Conservation (phyloP, 2,888 invertebrate species). For the Heliconius hortense region DNA sequence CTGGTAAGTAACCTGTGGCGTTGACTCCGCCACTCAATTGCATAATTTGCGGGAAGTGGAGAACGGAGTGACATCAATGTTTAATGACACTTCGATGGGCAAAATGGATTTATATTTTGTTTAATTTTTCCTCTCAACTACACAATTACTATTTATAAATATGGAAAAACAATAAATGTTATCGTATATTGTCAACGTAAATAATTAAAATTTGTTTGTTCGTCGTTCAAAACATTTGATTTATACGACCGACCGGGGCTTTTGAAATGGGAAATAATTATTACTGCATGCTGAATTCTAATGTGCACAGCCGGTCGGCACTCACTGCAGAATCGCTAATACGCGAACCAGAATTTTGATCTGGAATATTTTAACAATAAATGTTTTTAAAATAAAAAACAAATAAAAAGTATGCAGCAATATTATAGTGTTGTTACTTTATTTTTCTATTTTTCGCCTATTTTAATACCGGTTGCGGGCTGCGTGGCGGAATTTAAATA, state of each 20-base stretch:
- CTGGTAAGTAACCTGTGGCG: too few relatives aligned
- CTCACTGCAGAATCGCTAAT: conserved; percentile 6
- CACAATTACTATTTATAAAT: background rate
- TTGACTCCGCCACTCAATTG: too few relatives aligned
- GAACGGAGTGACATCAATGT: too few relatives aligned
- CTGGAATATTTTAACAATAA: background rate
- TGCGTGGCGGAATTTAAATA: background rate
- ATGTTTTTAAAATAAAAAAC: background rate
- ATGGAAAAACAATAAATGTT: background rate
- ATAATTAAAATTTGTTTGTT: conserved; percentile 13
- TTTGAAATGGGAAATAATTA: conserved; percentile 22
- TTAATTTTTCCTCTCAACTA: too few relatives aligned
- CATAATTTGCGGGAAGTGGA: too few relatives aligned
- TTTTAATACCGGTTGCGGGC: background rate
- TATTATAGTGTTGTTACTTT: background rate
- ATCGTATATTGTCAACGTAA: background rate
- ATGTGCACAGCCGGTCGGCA: conserved; percentile 21
- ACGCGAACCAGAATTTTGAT: background rate
- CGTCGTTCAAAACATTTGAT: conserved; percentile 11
- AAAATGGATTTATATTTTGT: too few relatives aligned
- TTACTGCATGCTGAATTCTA: conserved; percentile 21
- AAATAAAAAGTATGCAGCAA: background rate
- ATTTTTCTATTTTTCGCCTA: background rate
- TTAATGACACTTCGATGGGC: too few relatives aligned
- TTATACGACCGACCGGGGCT: conserved; percentile 20